Evolutionary conservation across 2,888 invertebrate genomes (phyloP).

Genomic region (Pyrocoelia pectoralis): DNA sequence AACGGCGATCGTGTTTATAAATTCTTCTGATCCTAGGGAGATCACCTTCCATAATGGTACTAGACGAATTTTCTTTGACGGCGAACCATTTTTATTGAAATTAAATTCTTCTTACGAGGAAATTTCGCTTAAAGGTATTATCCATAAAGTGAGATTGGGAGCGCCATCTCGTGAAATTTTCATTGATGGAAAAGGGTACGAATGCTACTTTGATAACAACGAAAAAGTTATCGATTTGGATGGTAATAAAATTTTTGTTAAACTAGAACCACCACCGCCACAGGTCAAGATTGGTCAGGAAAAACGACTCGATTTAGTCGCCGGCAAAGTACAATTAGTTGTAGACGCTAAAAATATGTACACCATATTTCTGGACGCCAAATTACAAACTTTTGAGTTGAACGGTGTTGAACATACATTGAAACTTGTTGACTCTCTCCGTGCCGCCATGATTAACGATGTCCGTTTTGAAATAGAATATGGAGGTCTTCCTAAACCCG

Average conservation of each 20-base stretch:
- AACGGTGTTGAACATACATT: conserved; percentile 77
- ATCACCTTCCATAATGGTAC: conserved; percentile 85
- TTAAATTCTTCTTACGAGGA: conserved; percentile 77
- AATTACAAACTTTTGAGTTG: conserved; percentile 80
- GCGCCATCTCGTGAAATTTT: conserved; percentile 91
- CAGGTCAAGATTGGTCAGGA: conserved; percentile 88
- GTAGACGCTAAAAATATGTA: conserved; percentile 81
- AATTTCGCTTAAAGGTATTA: conserved; percentile 75
- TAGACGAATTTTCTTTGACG: conserved; percentile 77
- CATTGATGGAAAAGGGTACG: conserved; percentile 88
- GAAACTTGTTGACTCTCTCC: conserved; percentile 80
- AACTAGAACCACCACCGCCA: conserved; percentile 90
- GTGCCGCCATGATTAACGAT: conserved; percentile 81
- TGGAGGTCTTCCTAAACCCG: conserved; percentile 83
- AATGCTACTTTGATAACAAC: conserved; percentile 92
- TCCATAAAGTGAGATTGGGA: conserved; percentile 85
- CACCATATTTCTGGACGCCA: conserved; percentile 84
- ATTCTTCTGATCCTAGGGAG: conserved; percentile 86
- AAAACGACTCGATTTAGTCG: conserved; percentile 81
- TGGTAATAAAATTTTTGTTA: conserved; percentile 77
- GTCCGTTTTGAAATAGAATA: conserved; percentile 81
- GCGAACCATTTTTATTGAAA: conserved; percentile 69
- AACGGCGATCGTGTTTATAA: conserved; percentile 84
- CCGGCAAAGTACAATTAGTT: conserved; percentile 84
- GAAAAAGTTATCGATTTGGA: conserved; percentile 83